Conservation (phyloP, 92 coral and sea anemone genomes). For the Porites divaricata region DNA sequence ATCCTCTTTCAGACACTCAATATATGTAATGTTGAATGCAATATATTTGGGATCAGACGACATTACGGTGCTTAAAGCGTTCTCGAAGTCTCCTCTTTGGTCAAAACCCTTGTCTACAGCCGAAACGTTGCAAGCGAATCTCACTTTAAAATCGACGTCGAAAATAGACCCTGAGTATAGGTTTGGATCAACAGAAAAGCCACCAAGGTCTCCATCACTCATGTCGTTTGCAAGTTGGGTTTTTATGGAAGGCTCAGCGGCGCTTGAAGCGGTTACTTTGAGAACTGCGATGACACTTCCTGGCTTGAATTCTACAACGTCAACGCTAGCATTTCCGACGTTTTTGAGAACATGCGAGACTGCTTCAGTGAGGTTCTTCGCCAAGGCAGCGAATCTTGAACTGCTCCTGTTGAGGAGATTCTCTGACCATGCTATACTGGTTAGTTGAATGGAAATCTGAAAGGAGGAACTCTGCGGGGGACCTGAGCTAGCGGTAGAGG, state of each 20-base stretch:
- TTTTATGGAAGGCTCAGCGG: not conserved
- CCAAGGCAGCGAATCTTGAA: slow-evolving; percentile 11
- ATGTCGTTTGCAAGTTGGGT: slow-evolving; percentile 4
- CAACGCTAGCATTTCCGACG: slow-evolving; percentile 3
- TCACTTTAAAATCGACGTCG: slow-evolving; percentile 22
- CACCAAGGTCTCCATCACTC: slow-evolving; percentile 20
- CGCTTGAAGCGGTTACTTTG: not conserved
- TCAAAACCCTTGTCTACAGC: slow-evolving; percentile 18
- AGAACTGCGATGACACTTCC: slow-evolving; percentile 45
- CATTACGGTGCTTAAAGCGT: not conserved
- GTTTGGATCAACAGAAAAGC: slow-evolving; percentile 20
- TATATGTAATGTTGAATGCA: not conserved
- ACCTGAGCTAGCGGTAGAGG: slow-evolving; percentile 15
- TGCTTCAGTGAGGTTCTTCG: slow-evolving; percentile 16
- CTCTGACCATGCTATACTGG: slow-evolving; percentile 12
- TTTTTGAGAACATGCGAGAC: slow-evolving; percentile 4
- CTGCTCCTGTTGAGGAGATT: slow-evolving; percentile 24
- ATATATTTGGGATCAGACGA: not conserved
- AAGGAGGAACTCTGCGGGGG: slow-evolving; percentile 17
- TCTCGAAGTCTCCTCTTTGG: slow-evolving; percentile 1
- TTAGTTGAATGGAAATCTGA: slow-evolving; percentile 32
- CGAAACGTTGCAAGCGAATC: slow-evolving; percentile 14
- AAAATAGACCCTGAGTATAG: slow-evolving; percentile 17
- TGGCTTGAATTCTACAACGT: slow-evolving; percentile 30
- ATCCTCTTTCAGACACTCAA: slow-evolving; percentile 15